Conservation (phyloP, 2,113 vertebrate genomes). For the Anhinga anhinga region DNA sequence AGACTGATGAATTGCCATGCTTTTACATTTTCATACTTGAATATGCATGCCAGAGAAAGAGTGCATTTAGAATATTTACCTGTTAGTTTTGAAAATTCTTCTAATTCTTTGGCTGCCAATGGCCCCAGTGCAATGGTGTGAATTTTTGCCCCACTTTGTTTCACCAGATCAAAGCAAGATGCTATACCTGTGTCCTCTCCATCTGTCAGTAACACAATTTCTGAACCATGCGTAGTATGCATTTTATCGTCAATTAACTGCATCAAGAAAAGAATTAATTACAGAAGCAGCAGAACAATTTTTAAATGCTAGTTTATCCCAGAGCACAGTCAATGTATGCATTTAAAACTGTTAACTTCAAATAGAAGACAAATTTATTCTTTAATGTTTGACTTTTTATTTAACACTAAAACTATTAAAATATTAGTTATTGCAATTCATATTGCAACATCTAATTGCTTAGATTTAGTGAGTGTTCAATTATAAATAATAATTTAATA, state of each 20-base stretch:
- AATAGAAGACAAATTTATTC: not conserved
- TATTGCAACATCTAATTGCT: not conserved
- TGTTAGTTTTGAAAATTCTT: conserved; percentile 50
- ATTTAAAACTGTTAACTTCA: not conserved
- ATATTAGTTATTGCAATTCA: not conserved
- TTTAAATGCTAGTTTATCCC: not conserved
- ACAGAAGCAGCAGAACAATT: not conserved
- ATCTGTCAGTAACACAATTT: conserved; percentile 72
- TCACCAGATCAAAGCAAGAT: conserved; percentile 10
- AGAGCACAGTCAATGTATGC: not conserved
- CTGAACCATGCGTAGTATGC: conserved; percentile 48
- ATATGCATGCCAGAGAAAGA: not conserved
- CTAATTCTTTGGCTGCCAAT: conserved; percentile 38
- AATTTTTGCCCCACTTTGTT: conserved; percentile 42
- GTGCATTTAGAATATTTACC: not conserved
- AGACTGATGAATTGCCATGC: not conserved
- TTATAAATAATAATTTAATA: not conserved
- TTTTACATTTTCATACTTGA: not conserved
- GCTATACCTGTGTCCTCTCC: conserved; percentile 12
- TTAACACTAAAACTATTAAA: not conserved
- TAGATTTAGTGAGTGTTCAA: not conserved
- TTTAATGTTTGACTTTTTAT: not conserved
- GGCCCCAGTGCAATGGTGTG: conserved; percentile 71
- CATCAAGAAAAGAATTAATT: not conserved
- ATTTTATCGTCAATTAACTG: conserved; percentile 46